Evolutionary conservation across 2,888 invertebrate species (phyloP).

Genomic region (Drosophila hamatofila): DNA sequence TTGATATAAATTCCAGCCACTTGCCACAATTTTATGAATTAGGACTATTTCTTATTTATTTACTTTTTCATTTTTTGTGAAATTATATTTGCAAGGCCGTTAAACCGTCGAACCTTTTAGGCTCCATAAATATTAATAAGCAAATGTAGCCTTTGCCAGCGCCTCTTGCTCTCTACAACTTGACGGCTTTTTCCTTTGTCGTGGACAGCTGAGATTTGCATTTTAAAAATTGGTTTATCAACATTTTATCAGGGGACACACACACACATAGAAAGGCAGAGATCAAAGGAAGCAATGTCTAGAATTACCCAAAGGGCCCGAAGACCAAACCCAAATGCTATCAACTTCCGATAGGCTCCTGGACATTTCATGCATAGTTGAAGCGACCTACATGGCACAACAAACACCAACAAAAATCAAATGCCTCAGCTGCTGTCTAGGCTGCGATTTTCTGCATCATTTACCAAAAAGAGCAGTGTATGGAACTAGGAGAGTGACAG

Average conservation of each 20-base stretch:
- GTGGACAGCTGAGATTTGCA: constrained; percentile 74
- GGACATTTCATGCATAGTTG: constrained; percentile 67
- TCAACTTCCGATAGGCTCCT: constrained; percentile 75
- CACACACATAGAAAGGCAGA: constrained; percentile 25
- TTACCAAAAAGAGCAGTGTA: constrained; percentile 30
- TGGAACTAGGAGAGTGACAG: background rate
- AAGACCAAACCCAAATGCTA: constrained; percentile 33
- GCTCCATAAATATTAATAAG: constrained; percentile 59
- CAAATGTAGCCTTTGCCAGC: background rate
- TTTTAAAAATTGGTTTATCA: constrained; percentile 71
- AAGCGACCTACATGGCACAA: constrained; percentile 59
- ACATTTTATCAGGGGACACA: constrained; percentile 54
- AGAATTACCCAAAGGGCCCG: constrained; percentile 56
- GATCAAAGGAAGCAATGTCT: constrained; percentile 72
- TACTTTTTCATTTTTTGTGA: background rate
- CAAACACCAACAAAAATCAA: constrained; percentile 75
- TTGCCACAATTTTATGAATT: constrained; percentile 50
- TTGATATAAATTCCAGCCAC: constrained; percentile 76
- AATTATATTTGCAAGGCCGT: constrained; percentile 28
- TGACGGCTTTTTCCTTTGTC: constrained; percentile 40
- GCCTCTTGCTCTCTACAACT: background rate
- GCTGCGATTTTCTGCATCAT: constrained; percentile 77
- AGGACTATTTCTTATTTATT: background rate
- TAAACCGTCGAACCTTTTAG: constrained; percentile 37
- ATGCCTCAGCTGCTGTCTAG: constrained; percentile 54